phyloP scores from a whole-genome alignment of 2,113 vertebrate species.

The Rhea americana region DNA sequence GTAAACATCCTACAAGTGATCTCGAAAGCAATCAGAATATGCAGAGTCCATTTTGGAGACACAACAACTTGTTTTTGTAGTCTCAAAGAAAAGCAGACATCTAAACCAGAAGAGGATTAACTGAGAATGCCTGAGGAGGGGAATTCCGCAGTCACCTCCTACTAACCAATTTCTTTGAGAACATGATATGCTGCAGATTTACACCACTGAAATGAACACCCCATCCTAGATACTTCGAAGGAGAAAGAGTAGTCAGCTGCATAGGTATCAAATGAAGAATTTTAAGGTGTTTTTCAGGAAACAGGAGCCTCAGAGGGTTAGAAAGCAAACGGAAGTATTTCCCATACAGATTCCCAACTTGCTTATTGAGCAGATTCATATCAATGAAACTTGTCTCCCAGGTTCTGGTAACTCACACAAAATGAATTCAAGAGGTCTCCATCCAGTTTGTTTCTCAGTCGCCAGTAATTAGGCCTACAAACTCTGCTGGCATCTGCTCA shows the following conservation, averaged over 20 bases:
- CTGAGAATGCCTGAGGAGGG: not conserved
- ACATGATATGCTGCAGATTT: not conserved
- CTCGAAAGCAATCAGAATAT: slow-evolving; percentile 42
- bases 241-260: slow-evolving; percentile 17
- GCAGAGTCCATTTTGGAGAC: not conserved
- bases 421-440: not conserved
- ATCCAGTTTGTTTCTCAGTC: not conserved
- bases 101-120: not conserved
- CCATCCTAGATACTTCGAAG: not conserved
- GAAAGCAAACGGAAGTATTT: not conserved
- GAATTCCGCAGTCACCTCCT: not conserved
- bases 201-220: not conserved
- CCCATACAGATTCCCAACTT: not conserved
- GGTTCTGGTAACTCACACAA: not conserved
- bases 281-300: slow-evolving; percentile 16
- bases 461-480: not conserved
- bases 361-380: slow-evolving; percentile 18
- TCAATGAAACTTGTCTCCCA: slow-evolving; percentile 37
- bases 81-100: not conserved
- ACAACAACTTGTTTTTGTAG: not conserved
- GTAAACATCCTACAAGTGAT: slow-evolving; percentile 45
- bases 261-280: not conserved
- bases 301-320: not conserved
- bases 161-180: not conserved
- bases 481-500: not conserved